These are phyloP conservation scores for Acridotheres tristis DNA, from an alignment of 2,797 vertebrate genomes.

Conservation along the genomic window DNA sequence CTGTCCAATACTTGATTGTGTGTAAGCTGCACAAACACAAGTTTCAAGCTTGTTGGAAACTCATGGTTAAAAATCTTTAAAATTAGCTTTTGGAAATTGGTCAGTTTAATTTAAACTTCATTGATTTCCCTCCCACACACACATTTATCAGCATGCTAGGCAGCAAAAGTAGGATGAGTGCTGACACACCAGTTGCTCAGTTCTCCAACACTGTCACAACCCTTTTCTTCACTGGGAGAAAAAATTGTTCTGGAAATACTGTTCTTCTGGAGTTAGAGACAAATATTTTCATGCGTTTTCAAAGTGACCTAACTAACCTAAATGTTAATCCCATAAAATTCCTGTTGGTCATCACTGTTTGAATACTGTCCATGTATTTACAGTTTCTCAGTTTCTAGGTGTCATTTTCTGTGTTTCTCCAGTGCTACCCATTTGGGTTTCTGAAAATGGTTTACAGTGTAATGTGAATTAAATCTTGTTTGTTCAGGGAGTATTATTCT, in stretches of 20 bases:
- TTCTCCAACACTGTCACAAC: neutral
- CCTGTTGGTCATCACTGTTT: neutral
- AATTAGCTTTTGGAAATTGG: neutral
- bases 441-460: neutral
- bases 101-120: neutral
- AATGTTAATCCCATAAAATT: neutral
- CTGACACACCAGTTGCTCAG: neutral
- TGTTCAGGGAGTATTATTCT: neutral
- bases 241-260: neutral
- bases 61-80: neutral
- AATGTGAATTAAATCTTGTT: neutral
- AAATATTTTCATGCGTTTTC: neutral
- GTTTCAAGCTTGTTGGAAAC: neutral
- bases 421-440: neutral
- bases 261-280: neutral
- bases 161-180: rapidly evolving
- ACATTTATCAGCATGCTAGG: neutral
- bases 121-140: neutral
- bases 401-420: neutral
- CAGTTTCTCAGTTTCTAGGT: neutral
- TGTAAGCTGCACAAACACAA: neutral
- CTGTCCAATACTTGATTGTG: neutral
- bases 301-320: neutral
- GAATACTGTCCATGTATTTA: neutral
- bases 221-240: neutral